These are phyloP conservation scores for Gerris lacustris DNA, from an alignment of 2,888 invertebrate genomes.

Conservation along the genomic window DNA sequence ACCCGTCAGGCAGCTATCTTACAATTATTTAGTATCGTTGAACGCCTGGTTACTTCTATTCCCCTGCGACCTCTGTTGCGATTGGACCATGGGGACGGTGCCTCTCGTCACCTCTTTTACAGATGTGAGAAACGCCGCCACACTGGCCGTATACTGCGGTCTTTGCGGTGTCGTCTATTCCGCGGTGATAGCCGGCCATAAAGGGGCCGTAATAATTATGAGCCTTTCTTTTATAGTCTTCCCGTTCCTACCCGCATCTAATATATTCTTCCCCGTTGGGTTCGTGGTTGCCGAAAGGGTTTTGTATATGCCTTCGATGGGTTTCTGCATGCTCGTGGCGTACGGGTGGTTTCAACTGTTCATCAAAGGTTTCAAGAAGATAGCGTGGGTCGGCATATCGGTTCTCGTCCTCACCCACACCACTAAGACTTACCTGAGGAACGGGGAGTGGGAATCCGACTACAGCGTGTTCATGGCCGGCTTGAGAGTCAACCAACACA, in stretches of 20 bases:
- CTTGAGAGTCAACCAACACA: slow-evolving; percentile 67
- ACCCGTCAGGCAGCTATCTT: slow-evolving; percentile 78
- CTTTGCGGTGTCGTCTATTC: slow-evolving; percentile 48
- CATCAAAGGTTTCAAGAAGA: slow-evolving; percentile 42
- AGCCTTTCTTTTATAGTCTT: slow-evolving; percentile 73
- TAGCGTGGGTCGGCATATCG: slow-evolving; percentile 53
- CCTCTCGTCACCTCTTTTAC: slow-evolving; percentile 66
- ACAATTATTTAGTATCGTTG: slow-evolving; percentile 79
- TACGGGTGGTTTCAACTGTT: slow-evolving; percentile 63
- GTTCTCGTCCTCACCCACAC: slow-evolving; percentile 62
- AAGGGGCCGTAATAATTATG: slow-evolving; percentile 56
- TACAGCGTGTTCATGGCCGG: slow-evolving; percentile 90
- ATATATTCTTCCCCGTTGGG: slow-evolving; percentile 93
- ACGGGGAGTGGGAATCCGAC: slow-evolving; percentile 88
- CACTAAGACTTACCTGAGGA: slow-evolving; percentile 72
- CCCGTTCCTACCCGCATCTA: slow-evolving; percentile 91
- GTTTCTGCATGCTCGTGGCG: slow-evolving; percentile 83
- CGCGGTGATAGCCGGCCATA: slow-evolving; percentile 45
- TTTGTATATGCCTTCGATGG: slow-evolving; percentile 94
- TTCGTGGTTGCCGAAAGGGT: slow-evolving; percentile 94
- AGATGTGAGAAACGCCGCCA: slow-evolving; percentile 72
- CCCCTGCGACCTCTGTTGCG: slow-evolving; percentile 85
- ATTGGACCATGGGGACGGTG: slow-evolving; percentile 97
- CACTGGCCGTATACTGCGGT: slow-evolving; percentile 52
- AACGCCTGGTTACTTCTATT: slow-evolving; percentile 82